Evolutionary conservation across 2,888 invertebrate species (phyloP), one percentile per base, ranked within the genome.

Genomic region (Apamea epomidion): DNA sequence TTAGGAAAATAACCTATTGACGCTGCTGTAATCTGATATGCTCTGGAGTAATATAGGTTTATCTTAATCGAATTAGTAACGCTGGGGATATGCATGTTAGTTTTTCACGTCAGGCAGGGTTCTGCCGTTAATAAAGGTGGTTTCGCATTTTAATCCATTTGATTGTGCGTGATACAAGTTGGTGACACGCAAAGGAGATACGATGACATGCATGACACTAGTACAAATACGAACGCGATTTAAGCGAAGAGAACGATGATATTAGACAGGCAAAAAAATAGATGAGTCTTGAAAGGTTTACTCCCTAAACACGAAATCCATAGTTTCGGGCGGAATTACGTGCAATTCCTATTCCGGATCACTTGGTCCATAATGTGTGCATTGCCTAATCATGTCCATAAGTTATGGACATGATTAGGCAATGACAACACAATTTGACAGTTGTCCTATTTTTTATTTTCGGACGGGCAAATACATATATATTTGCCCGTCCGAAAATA

Each of bases 11-110:
- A 32, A 2, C 32, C 32, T 32, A 77, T 77, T 76, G 62, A 64
- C 83, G 37, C 78, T 48, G 25, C 12, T 21, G 58, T 58, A 69
- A 65, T 83, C 10, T 25, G 83, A 64, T 83, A 62, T 29, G 45
- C 51, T 45, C 25, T 29, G 18, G 16, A 32, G 29, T 58, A 77
- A 42, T 60, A 48, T 54, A 45, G 78, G 37, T 69, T 62, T 64
- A 69, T 77, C 54, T n/a, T 25, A 29, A 69, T 76, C 54, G n/a
- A 69, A 69, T 83, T 81, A 37, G 68, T 29, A 16, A 54, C 54
- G 32, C 25, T 68, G 25, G 60, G n/a, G 18, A 48, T 45, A 51
- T 82, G 74, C 29, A 60, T 73, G 67, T 68, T 32, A 14, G 14
- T 48, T 48, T 48, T 14, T 48, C 48, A 48, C 5, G 48, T 48